These are phyloP conservation scores for Oceanites oceanicus DNA, from an alignment of 2,113 vertebrate genomes.

Conservation along the genomic window DNA sequence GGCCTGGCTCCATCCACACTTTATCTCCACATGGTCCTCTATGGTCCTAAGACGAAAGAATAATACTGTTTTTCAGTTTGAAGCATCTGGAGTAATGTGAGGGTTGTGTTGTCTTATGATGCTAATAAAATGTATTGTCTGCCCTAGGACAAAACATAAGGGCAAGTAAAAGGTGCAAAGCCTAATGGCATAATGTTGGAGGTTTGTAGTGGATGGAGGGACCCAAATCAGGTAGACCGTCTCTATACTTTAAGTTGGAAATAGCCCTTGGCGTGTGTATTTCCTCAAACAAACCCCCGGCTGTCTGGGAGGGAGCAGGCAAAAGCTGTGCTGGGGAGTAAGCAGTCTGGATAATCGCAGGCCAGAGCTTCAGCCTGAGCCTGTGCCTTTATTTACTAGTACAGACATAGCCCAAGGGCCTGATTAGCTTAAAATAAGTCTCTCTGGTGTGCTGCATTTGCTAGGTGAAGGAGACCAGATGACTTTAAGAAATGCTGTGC, in stretches of 20 bases:
- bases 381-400: neutral
- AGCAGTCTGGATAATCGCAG: neutral
- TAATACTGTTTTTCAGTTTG: neutral
- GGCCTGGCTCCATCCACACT: neutral
- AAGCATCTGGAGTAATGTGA: neutral
- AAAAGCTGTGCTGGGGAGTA: neutral
- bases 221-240: neutral
- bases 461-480: slow-evolving; percentile 19
- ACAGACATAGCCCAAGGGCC: slow-evolving; percentile 11
- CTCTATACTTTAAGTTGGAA: neutral
- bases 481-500: neutral
- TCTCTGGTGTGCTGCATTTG: neutral
- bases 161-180: neutral
- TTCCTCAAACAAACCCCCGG: neutral
- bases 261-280: neutral
- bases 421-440: slow-evolving; percentile 3
- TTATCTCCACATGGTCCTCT: neutral
- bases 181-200: neutral
- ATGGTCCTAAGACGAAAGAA: neutral
- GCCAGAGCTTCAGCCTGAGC: neutral
- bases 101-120: accelerated
- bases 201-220: neutral
- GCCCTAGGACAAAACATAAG: neutral
- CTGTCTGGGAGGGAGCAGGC: neutral
- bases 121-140: neutral